phyloP scores from a whole-genome alignment of 2,888 invertebrate species.

The Shargacucullia verbasci region DNA sequence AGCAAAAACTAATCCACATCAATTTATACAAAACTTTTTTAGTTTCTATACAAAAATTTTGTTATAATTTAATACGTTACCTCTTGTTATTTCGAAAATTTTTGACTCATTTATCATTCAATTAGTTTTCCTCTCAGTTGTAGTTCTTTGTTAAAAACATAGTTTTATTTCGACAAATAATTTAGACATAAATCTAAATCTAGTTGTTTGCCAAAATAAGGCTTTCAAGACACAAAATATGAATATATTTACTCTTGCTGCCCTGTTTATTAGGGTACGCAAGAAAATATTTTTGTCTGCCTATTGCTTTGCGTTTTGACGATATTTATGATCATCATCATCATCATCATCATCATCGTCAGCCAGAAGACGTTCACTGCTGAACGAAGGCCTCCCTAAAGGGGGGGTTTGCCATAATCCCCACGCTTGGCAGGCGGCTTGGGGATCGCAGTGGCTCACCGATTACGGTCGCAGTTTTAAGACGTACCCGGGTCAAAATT shows the following conservation, averaged over 20 bases:
- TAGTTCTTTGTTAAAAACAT: not conserved
- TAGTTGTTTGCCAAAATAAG: constrained; percentile 21
- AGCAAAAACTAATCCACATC: too few species aligned
- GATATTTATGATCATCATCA: too few species aligned
- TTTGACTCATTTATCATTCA: constrained; percentile 12
- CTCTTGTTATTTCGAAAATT: constrained; percentile 1
- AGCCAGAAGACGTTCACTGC: too few species aligned
- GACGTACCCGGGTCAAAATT: too few species aligned
- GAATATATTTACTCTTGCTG: not conserved
- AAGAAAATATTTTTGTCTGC: constrained; percentile 7
- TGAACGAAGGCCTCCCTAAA: too few species aligned
- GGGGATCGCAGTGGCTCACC: too few species aligned
- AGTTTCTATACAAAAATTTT: not conserved
- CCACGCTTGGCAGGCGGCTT: too few species aligned
- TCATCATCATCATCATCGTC: too few species aligned
- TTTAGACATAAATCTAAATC: constrained; percentile 10
- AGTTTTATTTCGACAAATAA: constrained; percentile 4
- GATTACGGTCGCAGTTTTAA: too few species aligned
- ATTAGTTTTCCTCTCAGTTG: constrained; percentile 5
- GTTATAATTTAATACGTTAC: not conserved
- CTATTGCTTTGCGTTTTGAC: not conserved
- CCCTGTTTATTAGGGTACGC: not conserved
- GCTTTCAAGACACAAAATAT: constrained; percentile 6
- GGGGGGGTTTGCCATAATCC: too few species aligned
- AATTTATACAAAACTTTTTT: not conserved